Percentiles rank a stretch among this genome's conserved stretches.
Conservation (phyloP, 2,113 vertebrate genomes). For the Scomber colias region DNA sequence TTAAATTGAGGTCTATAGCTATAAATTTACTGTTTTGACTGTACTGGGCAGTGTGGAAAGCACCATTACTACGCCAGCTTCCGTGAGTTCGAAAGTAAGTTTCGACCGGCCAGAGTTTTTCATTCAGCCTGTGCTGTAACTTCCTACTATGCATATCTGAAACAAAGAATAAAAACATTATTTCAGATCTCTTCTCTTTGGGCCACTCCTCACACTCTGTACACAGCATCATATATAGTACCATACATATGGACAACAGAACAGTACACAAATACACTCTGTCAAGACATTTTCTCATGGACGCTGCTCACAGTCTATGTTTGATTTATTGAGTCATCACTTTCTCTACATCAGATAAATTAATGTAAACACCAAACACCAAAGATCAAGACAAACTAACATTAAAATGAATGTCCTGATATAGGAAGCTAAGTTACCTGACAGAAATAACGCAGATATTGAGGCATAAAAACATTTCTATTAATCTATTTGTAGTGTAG, state of each 20-base stretch:
- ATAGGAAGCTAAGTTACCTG: background rate
- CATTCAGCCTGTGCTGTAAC: slow-evolving; percentile 88
- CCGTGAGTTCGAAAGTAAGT: slow-evolving; percentile 87
- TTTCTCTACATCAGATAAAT: slow-evolving; percentile 31
- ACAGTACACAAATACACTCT: slow-evolving; percentile 52
- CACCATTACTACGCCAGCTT: slow-evolving; percentile 87
- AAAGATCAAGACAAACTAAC: slow-evolving; percentile 23
- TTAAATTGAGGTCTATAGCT: slow-evolving; percentile 74
- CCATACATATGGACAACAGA: slow-evolving; percentile 64
- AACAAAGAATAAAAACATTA: slow-evolving; percentile 90
- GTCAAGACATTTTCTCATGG: slow-evolving; percentile 44
- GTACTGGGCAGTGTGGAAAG: slow-evolving; percentile 81
- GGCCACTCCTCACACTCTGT: slow-evolving; percentile 81
- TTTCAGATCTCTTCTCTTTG: slow-evolving; percentile 91
- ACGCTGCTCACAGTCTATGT: slow-evolving; percentile 37
- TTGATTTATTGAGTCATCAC: slow-evolving; percentile 59
- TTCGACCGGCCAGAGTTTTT: slow-evolving; percentile 87
- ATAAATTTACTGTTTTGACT: slow-evolving; percentile 83
- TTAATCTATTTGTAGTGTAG: background rate
- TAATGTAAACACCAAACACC: slow-evolving; percentile 29
- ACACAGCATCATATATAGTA: slow-evolving; percentile 61
- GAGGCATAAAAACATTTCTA: background rate
- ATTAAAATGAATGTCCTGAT: slow-evolving; percentile 12
- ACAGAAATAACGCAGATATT: slow-evolving; percentile 1
- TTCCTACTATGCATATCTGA: slow-evolving; percentile 90